Evolutionary conservation across 30 jellyfish, hydroid and myxozoan genomes (phyloP).

Genomic region (Turritopsis dohrnii): DNA sequence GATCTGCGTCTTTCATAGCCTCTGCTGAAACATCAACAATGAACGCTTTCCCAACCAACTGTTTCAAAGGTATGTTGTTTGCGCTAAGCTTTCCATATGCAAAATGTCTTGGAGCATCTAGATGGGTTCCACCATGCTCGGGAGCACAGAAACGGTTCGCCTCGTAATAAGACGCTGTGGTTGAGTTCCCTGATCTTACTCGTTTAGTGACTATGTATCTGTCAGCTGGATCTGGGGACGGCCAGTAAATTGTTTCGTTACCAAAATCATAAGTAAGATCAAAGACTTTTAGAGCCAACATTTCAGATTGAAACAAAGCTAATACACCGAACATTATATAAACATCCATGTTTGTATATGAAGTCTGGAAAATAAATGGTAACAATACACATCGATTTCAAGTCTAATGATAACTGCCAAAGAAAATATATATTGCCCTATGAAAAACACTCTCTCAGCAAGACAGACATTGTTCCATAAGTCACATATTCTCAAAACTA

Average conservation of each 20-base stretch:
- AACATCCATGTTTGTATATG: background rate
- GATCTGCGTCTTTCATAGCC: conserved; percentile 41
- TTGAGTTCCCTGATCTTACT: background rate
- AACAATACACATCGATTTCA: too few species aligned
- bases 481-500: too few species aligned
- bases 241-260: conserved; percentile 8
- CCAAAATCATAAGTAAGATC: conserved; percentile 7
- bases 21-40: conserved; percentile 49
- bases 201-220: background rate
- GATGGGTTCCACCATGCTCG: conserved; percentile 85
- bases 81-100: conserved; percentile 54
- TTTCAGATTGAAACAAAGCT: background rate
- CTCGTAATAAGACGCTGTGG: conserved; percentile 28
- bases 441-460: too few species aligned
- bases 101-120: conserved; percentile 88
- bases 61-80: conserved; percentile 42
- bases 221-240: background rate
- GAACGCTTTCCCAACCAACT: conserved; percentile 43
- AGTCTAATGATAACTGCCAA: too few species aligned
- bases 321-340: background rate
- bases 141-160: conserved; percentile 61
- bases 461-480: too few species aligned
- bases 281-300: background rate
- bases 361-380: background rate
- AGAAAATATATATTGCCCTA: too few species aligned